Conservation (phyloP, 2,888 invertebrate species). For the Heliconius ismenius region DNA sequence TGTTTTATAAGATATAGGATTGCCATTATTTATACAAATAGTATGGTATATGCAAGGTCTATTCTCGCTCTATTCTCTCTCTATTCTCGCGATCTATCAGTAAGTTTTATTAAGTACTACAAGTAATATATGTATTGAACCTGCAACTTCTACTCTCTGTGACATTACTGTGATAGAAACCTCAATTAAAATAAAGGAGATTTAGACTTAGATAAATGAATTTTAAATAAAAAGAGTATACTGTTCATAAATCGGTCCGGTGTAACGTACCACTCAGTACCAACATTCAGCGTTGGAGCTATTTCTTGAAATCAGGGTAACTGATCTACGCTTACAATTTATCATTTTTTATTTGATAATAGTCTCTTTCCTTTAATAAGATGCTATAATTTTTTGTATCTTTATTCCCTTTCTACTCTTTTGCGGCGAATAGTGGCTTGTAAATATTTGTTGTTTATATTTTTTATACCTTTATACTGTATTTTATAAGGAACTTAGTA, state of each 20-base stretch:
- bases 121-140: too few species aligned
- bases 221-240: constrained; percentile 13
- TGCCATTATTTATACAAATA: background rate
- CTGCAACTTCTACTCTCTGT: too few species aligned
- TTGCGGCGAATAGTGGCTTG: too few species aligned
- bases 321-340: constrained; percentile 5
- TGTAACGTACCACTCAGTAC: constrained; percentile 35
- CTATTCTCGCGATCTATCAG: too few species aligned
- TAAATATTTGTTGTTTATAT: background rate
- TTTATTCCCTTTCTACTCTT: background rate
- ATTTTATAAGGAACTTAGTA: too few species aligned
- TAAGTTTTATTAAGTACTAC: too few species aligned
- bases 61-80: too few species aligned
- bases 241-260: constrained; percentile 11
- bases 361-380: background rate
- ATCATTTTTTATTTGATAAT: constrained; percentile 11
- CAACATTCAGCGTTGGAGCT: constrained; percentile 19
- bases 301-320: constrained; percentile 13
- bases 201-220: constrained; percentile 22
- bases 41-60: background rate
- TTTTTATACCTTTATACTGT: too few species aligned
- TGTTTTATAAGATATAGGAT: too few species aligned
- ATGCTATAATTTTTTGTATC: background rate
- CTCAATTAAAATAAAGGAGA: background rate
- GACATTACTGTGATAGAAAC: background rate